Evolutionary conservation across 2,888 invertebrate genomes (phyloP), one percentile per base, ranked within the genome.

Genomic region (Temnothorax ravouxi): DNA sequence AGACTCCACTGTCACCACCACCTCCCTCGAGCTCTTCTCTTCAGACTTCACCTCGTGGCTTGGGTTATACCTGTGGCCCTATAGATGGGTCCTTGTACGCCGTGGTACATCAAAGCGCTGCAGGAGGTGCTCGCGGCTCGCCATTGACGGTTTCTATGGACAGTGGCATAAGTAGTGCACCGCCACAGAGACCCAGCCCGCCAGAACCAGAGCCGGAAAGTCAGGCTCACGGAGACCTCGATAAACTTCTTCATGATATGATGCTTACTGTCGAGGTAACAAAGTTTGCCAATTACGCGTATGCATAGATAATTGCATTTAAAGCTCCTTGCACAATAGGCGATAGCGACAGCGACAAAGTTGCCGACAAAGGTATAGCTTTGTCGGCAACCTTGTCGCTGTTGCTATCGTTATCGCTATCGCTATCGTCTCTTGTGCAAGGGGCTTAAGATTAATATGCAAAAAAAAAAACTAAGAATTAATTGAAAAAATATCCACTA

Each of bases 71-170:
- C 66, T 97, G 97, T 94, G 98, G 98, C 59, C 98, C 98, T 64
- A 96, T 98, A 92, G 98, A 98, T 97, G 98, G 98, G 91, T 98
- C 98, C 92, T 97, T 98, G 92, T 98, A 98, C 96, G 98, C 98
- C 81, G 94, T 95, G 84, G 95, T 95, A 44, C 94, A 94, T 87
- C 94, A 93, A 89, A 92, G 92, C 83, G 91, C 92, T 87, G 92
- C 92, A 66, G 93, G 93, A 85, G 96, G 95, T 91, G 96, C 96
- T 90, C 96, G 96, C 79, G 96, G 97, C 91, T 97, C 97, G 93
- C 97, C 97, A 92, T 96, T 97, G 95, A 97, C 97, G 93, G 97
- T 98, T 95, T 98, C 98, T 95, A 97, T 98, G 97, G 98, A 98
- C 96, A 98, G 98, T 92, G 98, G 98, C 92, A 98, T 98, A 93